Base-by-base conservation (phyloP, 2,888 invertebrate genomes). In the Cantharis flavilabris region DNA sequence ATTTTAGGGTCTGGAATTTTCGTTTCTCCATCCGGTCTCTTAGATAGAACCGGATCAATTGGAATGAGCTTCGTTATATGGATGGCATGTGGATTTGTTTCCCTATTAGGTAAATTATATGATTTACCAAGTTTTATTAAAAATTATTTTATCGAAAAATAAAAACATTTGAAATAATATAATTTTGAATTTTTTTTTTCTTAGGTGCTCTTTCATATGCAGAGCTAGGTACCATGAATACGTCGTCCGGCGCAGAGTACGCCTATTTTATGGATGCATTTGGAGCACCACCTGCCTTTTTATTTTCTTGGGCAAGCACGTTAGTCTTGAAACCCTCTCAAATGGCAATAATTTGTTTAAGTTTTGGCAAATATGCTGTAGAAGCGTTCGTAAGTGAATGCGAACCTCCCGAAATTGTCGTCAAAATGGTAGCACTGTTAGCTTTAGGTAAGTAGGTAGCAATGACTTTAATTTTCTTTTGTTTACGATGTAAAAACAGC, bases 211-310 rank as follows among this genome's bases (percentile, higher is more conserved):
- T 98, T 86, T 94, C 97, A 83, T 98, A 97, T 89, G 97, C 97
- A 85, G 97, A 98, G 90, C 90, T 98, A 88, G 97, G 97, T 86
- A 97, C 97, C 82, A 96, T 97, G 95, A 97, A 97, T 89, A 96
- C 97, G 85, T 96, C 96, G 84, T 97, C 97, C 81, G 97, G 97
- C 82, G 97, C 97, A 81, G 97, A 98, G 89, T 97, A 97, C 91
- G 97, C 97, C 83, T 97, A 98, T 89, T 97, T 97, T 89, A 96
- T 97, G 95, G 97, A 97, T 89, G 97, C 97, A 76, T 97, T 97
- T 88, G 97, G 97, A 82, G 94, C 96, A 84, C 93, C 96, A 79
- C 96, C 97, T 81, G 97, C 97, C 83, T 97, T 97, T 89, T 91
- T 97, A 81, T 97, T 97, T 90, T 96, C 96, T 86, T 97, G 97